phyloP scores from a whole-genome alignment of 2,113 vertebrate species.

The Dasyornis broadbenti region DNA sequence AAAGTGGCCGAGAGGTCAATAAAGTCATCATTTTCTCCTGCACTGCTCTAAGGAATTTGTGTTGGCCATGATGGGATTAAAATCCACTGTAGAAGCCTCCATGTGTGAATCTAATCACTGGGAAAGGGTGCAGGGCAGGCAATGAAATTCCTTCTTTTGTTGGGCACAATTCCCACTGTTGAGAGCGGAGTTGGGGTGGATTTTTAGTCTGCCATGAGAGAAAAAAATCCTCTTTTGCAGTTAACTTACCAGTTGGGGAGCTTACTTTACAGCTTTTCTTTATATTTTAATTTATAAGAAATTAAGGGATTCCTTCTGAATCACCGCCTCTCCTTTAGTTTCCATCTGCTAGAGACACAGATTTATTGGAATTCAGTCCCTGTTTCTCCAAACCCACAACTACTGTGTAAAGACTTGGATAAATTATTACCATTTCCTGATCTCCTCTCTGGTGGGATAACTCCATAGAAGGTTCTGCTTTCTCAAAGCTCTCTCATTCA shows the following conservation, averaged over 20 bases:
- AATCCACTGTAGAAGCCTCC: neutral
- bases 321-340: rapidly evolving
- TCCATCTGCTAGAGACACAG: neutral
- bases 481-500: neutral
- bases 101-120: neutral
- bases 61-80: neutral
- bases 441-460: neutral
- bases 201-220: neutral
- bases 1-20: neutral
- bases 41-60: neutral
- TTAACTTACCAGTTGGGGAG: rapidly evolving
- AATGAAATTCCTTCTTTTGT: neutral
- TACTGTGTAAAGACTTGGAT: no score
- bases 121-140: neutral
- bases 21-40: neutral
- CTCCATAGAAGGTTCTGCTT: neutral
- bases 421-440: neutral
- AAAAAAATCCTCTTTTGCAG: neutral
- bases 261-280: neutral
- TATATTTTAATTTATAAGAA: neutral
- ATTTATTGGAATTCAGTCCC: neutral
- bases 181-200: neutral
- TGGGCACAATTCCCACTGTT: neutral
- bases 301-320: neutral
- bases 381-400: neutral